phyloP scores from a whole-genome alignment of 2,113 vertebrate species.

The Pomatorhinus ruficollis region DNA sequence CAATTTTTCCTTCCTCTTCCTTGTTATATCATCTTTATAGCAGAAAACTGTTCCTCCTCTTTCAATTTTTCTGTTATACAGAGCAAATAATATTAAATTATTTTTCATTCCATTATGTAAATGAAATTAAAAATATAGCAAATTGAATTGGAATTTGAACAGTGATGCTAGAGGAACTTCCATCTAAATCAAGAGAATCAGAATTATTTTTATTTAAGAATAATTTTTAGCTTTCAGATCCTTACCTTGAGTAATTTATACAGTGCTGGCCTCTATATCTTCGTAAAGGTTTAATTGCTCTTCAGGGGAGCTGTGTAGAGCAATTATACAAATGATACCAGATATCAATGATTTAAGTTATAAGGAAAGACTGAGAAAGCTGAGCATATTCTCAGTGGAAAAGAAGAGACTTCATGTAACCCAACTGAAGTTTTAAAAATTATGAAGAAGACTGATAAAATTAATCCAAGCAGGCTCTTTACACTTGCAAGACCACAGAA shows the following conservation, averaged over 20 bases:
- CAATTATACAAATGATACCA: constrained; percentile 69
- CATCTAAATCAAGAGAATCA: constrained; percentile 9
- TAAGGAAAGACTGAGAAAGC: constrained; percentile 57
- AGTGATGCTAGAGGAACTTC: not conserved
- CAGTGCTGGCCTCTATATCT: constrained; percentile 43
- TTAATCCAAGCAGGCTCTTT: constrained; percentile 71
- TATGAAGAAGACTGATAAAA: constrained; percentile 68
- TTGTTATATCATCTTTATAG: not conserved
- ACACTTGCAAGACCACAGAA: constrained; percentile 68
- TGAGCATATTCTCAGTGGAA: constrained; percentile 71
- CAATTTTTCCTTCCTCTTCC: not conserved
- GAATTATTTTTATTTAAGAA: constrained; percentile 48
- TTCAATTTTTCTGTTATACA: not conserved
- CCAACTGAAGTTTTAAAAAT: constrained; percentile 70
- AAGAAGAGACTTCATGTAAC: constrained; percentile 63
- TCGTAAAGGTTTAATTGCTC: constrained; percentile 70
- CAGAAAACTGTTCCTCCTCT: not conserved
- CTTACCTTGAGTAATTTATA: constrained; percentile 58
- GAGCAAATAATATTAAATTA: not conserved
- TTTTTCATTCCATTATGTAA: not conserved
- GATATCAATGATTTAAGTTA: constrained; percentile 58
- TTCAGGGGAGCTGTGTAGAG: constrained; percentile 60
- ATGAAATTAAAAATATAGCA: constrained; percentile 23
- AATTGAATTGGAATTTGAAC: constrained; percentile 5
- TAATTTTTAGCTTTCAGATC: constrained; percentile 43